phyloP scores from a whole-genome alignment of 2,797 vertebrate species.

The Poeciliopsis gracilis region DNA sequence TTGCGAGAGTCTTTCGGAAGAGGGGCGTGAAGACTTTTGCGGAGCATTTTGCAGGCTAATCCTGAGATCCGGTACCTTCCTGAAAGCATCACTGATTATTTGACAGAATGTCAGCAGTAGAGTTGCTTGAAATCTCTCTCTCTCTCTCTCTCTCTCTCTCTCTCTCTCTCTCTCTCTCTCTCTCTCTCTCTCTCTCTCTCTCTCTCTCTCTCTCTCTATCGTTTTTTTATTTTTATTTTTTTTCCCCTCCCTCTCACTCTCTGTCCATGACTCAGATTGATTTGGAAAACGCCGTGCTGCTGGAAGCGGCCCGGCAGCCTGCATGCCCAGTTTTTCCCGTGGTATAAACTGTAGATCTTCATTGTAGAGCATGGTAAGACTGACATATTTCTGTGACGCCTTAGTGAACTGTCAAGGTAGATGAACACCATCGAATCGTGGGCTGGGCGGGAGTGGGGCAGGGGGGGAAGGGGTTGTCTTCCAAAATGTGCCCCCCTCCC shows the following conservation, averaged over 20 bases:
- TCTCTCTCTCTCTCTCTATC: not conserved
- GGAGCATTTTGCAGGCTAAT: not conserved
- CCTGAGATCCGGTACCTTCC: slow-evolving; percentile 21
- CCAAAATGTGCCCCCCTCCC: slow-evolving; percentile 41
- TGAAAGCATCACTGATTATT: slow-evolving; percentile 42
- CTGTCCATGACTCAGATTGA: not conserved
- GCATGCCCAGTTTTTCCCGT: slow-evolving; percentile 48
- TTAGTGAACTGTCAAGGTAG: slow-evolving; percentile 48
- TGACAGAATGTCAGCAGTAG: slow-evolving; percentile 49
- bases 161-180: slow-evolving; percentile 22
- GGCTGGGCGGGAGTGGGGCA: not conserved
- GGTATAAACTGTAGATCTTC: slow-evolving; percentile 49
- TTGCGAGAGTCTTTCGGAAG: not conserved
- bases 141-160: not conserved
- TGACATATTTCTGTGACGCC: slow-evolving; percentile 58
- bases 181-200: slow-evolving; percentile 4
- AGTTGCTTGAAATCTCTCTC: slow-evolving; percentile 36
- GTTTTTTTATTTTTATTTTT: not conserved
- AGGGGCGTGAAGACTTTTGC: not conserved
- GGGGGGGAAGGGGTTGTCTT: slow-evolving; percentile 29
- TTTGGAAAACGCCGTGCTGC: not conserved
- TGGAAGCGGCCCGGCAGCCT: slow-evolving; percentile 27
- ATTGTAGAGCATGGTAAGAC: slow-evolving; percentile 51
- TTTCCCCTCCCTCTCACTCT: not conserved
- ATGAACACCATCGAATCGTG: slow-evolving; percentile 48